Percentiles rank a stretch among this genome's conserved stretches.
Evolutionary conservation across 2,113 vertebrate species (phyloP).

Genomic region (Motacilla alba): DNA sequence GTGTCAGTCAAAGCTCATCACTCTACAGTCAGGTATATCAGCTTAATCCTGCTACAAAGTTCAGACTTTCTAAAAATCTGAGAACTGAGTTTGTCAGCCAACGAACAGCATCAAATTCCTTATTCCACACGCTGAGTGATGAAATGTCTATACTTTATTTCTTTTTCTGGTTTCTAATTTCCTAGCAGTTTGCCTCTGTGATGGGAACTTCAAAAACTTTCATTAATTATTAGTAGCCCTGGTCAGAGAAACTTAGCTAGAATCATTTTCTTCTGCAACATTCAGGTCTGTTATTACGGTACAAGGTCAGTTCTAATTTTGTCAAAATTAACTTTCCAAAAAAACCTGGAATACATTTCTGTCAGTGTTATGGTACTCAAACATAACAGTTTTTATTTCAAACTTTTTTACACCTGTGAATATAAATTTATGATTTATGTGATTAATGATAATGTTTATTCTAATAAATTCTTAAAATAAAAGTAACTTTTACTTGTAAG

Average conservation of each 20-base stretch:
- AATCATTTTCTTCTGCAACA: not conserved
- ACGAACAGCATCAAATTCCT: constrained; percentile 55
- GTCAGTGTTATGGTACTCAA: not conserved
- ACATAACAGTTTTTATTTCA: not conserved
- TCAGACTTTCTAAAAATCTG: constrained; percentile 32
- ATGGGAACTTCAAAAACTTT: constrained; percentile 30
- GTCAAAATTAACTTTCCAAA: not conserved
- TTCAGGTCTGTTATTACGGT: not conserved
- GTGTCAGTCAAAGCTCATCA: constrained; percentile 10
- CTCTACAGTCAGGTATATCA: constrained; percentile 24
- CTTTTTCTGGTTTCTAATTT: constrained; percentile 50
- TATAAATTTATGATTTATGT: not conserved
- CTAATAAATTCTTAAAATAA: not conserved
- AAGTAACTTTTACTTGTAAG: not conserved
- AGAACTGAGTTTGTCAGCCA: constrained; percentile 61
- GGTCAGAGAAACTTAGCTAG: not conserved
- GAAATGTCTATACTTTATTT: constrained; percentile 19
- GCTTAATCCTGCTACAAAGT: not conserved
- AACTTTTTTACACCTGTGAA: not conserved
- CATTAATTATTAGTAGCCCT: not conserved
- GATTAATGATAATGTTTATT: not conserved
- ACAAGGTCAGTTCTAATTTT: constrained; percentile 2
- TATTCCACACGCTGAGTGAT: constrained; percentile 30
- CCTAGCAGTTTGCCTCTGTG: constrained; percentile 8
- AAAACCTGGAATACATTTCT: not conserved